phyloP scores from a whole-genome alignment of 92 coral and sea anemone genomes.

The Porites cylindrica region DNA sequence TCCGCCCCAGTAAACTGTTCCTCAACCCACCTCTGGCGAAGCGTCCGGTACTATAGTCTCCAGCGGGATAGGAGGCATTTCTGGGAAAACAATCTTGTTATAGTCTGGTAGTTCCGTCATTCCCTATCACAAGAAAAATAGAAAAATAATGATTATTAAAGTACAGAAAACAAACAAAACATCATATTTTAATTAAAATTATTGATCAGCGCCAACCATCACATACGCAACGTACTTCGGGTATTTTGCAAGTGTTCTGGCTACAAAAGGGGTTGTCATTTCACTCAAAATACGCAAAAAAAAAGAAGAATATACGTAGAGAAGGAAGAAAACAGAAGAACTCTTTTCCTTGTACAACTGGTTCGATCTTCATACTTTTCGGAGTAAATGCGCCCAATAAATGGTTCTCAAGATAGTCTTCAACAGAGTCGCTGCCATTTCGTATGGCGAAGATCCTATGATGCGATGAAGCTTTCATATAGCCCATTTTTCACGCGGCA shows the following conservation, averaged over 20 bases:
- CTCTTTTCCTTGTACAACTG: constrained; percentile 11
- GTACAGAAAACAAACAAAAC: not conserved
- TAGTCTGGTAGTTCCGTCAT: constrained; percentile 99
- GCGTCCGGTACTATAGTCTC: constrained; percentile 99
- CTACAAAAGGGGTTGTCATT: constrained; percentile 3
- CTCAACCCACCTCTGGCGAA: constrained; percentile 81
- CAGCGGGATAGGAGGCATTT: constrained; percentile 99
- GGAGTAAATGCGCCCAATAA: constrained; percentile 14
- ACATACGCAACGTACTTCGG: constrained; percentile 1
- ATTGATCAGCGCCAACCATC: constrained; percentile 12
- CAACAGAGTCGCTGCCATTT: not conserved
- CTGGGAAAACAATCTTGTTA: constrained; percentile 97
- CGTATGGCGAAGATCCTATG: no score
- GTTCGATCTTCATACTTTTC: constrained; percentile 6
- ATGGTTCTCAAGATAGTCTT: constrained; percentile 8
- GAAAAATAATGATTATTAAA: not conserved
- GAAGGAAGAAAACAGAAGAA: constrained; percentile 16
- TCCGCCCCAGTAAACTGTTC: constrained; percentile 1
- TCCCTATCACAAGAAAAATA: constrained; percentile 56
- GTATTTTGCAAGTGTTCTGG: constrained; percentile 1
- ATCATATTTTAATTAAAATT: no score
- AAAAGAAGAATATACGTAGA: not conserved
- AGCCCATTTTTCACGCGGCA: no score
- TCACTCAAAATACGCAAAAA: not conserved
- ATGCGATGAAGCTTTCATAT: no score